Percentiles rank a stretch among this genome's conserved stretches.
Evolutionary conservation across 2,888 invertebrate genomes (phyloP).

Genomic region (Minunthozetes semirufus): DNA sequence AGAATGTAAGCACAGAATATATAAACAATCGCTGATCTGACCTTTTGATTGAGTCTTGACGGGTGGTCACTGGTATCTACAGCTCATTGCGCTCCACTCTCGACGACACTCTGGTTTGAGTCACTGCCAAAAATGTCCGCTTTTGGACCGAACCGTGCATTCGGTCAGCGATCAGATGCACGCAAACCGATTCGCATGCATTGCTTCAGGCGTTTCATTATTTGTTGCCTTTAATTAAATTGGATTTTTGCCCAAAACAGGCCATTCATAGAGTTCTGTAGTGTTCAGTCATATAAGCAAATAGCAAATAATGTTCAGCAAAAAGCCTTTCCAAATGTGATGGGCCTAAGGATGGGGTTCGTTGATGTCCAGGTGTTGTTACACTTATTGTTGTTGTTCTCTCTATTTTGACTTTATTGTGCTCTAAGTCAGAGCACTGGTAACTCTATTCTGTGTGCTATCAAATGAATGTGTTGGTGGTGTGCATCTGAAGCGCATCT

Average conservation of each 20-base stretch:
- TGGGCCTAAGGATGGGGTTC: conserved; percentile 5
- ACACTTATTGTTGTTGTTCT: conserved; percentile 7
- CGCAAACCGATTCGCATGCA: conserved; percentile 10
- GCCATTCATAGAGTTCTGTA: neutral
- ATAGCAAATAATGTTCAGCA: neutral
- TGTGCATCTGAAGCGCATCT: conserved; percentile 23
- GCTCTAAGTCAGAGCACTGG: neutral
- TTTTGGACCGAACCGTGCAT: neutral
- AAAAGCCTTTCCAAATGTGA: conserved; percentile 6
- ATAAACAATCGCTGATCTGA: conserved; percentile 22
- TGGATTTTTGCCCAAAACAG: conserved; percentile 28
- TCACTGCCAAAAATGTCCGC: neutral
- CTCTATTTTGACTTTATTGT: conserved; percentile 23
- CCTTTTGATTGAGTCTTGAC: conserved; percentile 16
- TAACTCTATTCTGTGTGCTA: conserved; percentile 1
- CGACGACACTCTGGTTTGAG: neutral
- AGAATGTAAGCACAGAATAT: neutral
- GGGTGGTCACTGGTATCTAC: conserved; percentile 13
- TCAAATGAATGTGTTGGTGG: conserved; percentile 14
- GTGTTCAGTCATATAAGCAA: neutral
- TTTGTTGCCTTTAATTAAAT: conserved; percentile 21
- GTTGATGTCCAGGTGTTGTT: conserved; percentile 27
- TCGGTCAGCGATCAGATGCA: conserved; percentile 13
- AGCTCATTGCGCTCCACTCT: neutral
- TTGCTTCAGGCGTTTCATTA: conserved; percentile 24